A percentile compares a stretch with the other conserved stretches of the same genome.
These are phyloP conservation scores for Chionodraco myersi DNA, from an alignment of 2,113 vertebrate genomes.

Conservation along the genomic window DNA sequence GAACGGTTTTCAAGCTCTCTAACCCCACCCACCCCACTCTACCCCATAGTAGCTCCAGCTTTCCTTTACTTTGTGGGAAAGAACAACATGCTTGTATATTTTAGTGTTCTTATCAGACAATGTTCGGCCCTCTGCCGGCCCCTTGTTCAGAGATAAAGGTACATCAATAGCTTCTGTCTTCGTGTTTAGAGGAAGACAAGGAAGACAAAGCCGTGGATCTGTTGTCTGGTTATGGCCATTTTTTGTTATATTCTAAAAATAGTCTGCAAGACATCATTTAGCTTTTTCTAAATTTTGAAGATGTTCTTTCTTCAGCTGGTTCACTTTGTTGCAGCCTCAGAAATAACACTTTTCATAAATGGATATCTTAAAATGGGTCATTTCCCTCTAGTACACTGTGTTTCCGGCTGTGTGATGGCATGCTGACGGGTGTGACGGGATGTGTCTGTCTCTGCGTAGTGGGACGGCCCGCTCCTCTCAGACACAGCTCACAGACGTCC, in stretches of 20 bases:
- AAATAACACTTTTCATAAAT: constrained; percentile 51
- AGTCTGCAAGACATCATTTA: not conserved
- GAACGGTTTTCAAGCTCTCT: constrained; percentile 43
- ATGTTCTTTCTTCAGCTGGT: constrained; percentile 10
- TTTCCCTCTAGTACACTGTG: constrained; percentile 40
- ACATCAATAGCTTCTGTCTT: constrained; percentile 62
- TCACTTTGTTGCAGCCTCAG: constrained; percentile 15
- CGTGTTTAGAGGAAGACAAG: constrained; percentile 19
- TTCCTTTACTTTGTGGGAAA: constrained; percentile 79
- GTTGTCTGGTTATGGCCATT: constrained; percentile 28
- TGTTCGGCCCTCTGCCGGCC: constrained; percentile 27
- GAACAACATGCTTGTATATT: constrained; percentile 69
- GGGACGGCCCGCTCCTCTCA: constrained; percentile 51
- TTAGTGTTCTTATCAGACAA: constrained; percentile 69
- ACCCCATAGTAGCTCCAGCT: constrained; percentile 48
- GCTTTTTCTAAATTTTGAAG: constrained; percentile 15
- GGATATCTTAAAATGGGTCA: constrained; percentile 46
- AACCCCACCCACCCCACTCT: constrained; percentile 32
- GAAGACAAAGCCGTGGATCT: constrained; percentile 44
- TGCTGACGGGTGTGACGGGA: constrained; percentile 29
- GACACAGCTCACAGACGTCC: constrained; percentile 65
- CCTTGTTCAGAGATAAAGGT: constrained; percentile 64
- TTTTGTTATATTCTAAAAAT: constrained; percentile 31
- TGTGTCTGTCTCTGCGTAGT: constrained; percentile 44
- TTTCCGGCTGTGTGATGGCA: constrained; percentile 59